Conservation (phyloP, 2,797 vertebrate species). For the Pangasius sanitwongsei region DNA sequence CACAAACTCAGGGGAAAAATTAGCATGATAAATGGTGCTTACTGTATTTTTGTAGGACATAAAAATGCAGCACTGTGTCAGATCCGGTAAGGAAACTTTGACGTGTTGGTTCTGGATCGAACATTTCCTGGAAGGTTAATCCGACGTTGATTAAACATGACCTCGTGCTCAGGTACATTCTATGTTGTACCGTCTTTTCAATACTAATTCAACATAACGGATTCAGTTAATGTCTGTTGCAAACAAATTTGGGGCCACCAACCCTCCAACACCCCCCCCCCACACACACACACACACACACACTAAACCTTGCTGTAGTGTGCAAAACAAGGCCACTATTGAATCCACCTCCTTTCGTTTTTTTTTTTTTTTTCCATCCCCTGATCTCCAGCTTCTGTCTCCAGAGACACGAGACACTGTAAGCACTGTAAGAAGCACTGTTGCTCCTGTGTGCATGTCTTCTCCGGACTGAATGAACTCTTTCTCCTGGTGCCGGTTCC, state of each 20-base stretch:
- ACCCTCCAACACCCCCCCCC: too few relatives aligned
- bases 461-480: slow-evolving; percentile 46
- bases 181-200: neutral
- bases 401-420: slow-evolving; percentile 47
- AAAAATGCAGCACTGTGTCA: neutral
- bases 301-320: neutral
- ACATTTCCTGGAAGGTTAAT: slow-evolving; percentile 20
- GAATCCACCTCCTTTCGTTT: slow-evolving; percentile 14
- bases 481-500: slow-evolving; percentile 43
- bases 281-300: neutral
- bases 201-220: neutral
- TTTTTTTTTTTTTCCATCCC: neutral
- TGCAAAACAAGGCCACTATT: slow-evolving; percentile 48
- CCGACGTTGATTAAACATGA: neutral
- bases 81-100: neutral
- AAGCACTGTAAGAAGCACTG: slow-evolving; percentile 51
- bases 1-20: neutral
- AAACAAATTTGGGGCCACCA: neutral
- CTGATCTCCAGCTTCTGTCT: slow-evolving; percentile 5
- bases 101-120: slow-evolving; percentile 31
- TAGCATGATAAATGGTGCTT: neutral
- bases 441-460: slow-evolving; percentile 37
- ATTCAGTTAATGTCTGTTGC: slow-evolving; percentile 14
- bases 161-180: neutral
- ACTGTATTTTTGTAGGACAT: neutral